Conservation (phyloP, 1,140 invertebrate genomes). For the Drosophila nikananu region DNA sequence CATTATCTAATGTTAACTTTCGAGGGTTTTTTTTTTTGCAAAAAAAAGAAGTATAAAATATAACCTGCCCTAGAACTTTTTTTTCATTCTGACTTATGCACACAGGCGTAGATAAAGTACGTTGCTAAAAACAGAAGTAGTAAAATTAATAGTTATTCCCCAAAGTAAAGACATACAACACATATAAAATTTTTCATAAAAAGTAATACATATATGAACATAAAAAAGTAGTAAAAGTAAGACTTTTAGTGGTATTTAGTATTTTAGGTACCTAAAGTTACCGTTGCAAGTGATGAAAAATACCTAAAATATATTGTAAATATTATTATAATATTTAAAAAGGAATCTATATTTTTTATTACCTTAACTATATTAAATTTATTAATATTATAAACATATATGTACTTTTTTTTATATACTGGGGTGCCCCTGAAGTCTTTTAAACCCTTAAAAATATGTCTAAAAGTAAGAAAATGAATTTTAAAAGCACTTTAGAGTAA, state of each 20-base stretch:
- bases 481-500: too few species aligned
- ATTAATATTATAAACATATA: too few species aligned
- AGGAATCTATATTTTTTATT: too few species aligned
- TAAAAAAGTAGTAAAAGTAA: not conserved
- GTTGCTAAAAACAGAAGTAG: slow-evolving; percentile 13
- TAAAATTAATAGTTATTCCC: slow-evolving; percentile 5
- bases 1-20: slow-evolving; percentile 51
- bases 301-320: not conserved
- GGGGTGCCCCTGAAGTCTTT: too few species aligned
- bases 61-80: slow-evolving; percentile 69
- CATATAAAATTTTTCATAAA: not conserved
- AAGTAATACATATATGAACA: not conserved
- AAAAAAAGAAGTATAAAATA: slow-evolving; percentile 34
- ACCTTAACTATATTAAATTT: too few species aligned
- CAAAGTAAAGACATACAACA: not conserved
- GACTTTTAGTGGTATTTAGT: not conserved
- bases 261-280: not conserved
- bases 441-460: not conserved
- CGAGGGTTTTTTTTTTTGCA: slow-evolving; percentile 12
- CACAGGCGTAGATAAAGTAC: slow-evolving; percentile 28
- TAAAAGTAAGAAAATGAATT: not conserved
- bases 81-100: slow-evolving; percentile 38
- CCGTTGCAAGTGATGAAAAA: not conserved
- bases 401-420: too few species aligned
- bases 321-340: not conserved